Percentiles rank a stretch among this genome's conserved stretches.
Evolutionary conservation across 2,113 vertebrate species (phyloP).

Genomic region (Epinephelus lanceolatus): DNA sequence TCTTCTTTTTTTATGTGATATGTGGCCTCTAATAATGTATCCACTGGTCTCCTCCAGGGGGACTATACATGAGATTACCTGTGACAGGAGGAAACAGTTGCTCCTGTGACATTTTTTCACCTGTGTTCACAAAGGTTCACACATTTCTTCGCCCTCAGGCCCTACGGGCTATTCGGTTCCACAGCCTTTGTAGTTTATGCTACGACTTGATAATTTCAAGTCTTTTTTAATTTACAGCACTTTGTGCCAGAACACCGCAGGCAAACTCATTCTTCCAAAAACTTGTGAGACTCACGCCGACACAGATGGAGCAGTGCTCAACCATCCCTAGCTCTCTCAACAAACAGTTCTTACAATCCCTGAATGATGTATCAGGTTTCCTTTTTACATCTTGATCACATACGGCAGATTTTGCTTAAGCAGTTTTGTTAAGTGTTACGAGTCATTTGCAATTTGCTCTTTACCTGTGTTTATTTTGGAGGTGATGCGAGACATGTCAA

Average conservation of each 20-base stretch:
- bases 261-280: not conserved
- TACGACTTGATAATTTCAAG: constrained; percentile 15
- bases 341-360: not conserved
- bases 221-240: constrained; percentile 24
- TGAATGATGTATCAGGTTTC: not conserved
- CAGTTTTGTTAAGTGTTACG: not conserved
- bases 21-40: constrained; percentile 29
- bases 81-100: constrained; percentile 40
- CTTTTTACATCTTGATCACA: not conserved
- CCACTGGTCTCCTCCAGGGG: constrained; percentile 14
- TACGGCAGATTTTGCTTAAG: not conserved
- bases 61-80: constrained; percentile 28
- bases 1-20: not conserved
- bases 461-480: constrained; percentile 94
- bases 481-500: constrained; percentile 86
- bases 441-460: not conserved
- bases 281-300: not conserved
- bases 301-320: not conserved
- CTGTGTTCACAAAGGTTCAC: constrained; percentile 13
- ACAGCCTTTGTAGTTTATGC: constrained; percentile 11
- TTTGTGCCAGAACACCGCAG: constrained; percentile 11
- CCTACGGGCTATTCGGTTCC: not conserved
- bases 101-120: constrained; percentile 25
- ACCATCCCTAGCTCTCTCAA: not conserved
- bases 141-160: not conserved